phyloP scores from a whole-genome alignment of 2,797 vertebrate genomes.

The Chelon auratus region DNA sequence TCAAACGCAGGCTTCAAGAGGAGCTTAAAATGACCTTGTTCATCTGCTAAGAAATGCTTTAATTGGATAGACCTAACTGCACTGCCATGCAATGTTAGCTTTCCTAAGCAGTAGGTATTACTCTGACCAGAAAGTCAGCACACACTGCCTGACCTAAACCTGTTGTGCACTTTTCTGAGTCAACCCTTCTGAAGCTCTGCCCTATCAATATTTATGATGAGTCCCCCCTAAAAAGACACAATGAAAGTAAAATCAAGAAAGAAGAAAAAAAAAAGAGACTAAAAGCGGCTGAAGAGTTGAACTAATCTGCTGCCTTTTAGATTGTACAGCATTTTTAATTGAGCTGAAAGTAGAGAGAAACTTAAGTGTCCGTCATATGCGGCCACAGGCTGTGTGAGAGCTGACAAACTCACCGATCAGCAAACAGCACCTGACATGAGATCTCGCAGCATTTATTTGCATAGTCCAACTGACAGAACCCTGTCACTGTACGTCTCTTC shows the following conservation, averaged over 20 bases:
- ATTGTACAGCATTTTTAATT: not conserved
- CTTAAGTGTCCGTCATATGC: slow-evolving; percentile 4
- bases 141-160: not conserved
- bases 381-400: slow-evolving; percentile 3
- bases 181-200: slow-evolving; percentile 5
- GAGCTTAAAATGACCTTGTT: not conserved
- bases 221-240: slow-evolving; percentile 5
- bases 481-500: no score
- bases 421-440: slow-evolving; percentile 15
- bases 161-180: slow-evolving; percentile 4
- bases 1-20: not conserved
- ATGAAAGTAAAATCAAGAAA: slow-evolving; percentile 20
- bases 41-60: no score
- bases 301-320: not conserved
- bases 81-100: not conserved
- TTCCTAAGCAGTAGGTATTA: not conserved
- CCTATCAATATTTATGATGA: not conserved
- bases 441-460: slow-evolving; percentile 29
- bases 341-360: not conserved
- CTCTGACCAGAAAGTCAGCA: not conserved
- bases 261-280: not conserved
- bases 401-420: not conserved
- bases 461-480: slow-evolving; percentile 8
- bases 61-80: no score
- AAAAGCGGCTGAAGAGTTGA: not conserved